Conservation (phyloP, 2,888 invertebrate species). For the Rhingia rostrata region DNA sequence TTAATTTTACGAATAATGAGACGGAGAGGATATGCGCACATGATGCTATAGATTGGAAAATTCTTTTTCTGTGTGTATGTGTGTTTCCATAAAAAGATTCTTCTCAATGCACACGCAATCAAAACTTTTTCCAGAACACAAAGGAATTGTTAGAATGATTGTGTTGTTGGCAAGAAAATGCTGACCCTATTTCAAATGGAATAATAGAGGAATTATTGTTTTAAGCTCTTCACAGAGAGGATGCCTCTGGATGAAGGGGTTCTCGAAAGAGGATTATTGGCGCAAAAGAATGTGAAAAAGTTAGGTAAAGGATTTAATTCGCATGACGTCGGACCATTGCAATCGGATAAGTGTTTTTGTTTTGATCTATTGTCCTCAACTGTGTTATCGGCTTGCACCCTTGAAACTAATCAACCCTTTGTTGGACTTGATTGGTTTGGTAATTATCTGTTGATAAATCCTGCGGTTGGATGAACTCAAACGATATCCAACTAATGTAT, state of each 20-base stretch:
- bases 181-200: slow-evolving; percentile 45
- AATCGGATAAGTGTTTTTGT: slow-evolving; percentile 1
- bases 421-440: slow-evolving; percentile 4
- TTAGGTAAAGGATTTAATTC: slow-evolving; percentile 9
- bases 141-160: slow-evolving; percentile 48
- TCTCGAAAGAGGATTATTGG: slow-evolving; percentile 19
- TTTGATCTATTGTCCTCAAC: background rate
- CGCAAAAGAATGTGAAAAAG: slow-evolving; percentile 31
- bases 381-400: background rate
- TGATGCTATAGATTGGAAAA: slow-evolving; percentile 8
- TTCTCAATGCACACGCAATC: slow-evolving; percentile 64
- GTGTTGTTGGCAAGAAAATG: slow-evolving; percentile 39
- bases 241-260: background rate
- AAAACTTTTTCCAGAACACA: slow-evolving; percentile 60
- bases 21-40: background rate
- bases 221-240: slow-evolving; percentile 2
- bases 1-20: slow-evolving; percentile 57
- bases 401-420: background rate
- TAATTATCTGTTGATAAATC: background rate
- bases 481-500: no score
- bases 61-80: slow-evolving; percentile 40
- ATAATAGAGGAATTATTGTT: slow-evolving; percentile 54
- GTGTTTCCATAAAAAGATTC: slow-evolving; percentile 1
- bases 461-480: no score
- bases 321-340: slow-evolving; percentile 36